Evolutionary conservation across 2,797 vertebrate species (phyloP).

Genomic region (Catamblyrhynchus diadema): DNA sequence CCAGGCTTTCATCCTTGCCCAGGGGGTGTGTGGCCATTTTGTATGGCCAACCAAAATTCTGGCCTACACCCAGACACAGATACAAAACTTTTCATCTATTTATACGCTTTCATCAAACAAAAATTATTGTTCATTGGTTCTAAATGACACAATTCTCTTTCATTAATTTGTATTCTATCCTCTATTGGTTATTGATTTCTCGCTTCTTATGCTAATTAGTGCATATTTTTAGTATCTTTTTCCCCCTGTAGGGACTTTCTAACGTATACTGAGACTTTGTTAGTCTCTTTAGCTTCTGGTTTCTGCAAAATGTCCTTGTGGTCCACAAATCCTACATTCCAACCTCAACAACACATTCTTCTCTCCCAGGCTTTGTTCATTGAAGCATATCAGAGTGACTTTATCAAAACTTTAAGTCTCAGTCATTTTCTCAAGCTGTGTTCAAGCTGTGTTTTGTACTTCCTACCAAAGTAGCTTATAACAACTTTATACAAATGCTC

Average conservation of each 20-base stretch:
- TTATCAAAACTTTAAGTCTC: not conserved
- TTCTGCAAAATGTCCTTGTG: not conserved
- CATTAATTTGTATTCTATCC: not conserved
- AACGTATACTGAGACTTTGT: not conserved
- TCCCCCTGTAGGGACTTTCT: not conserved
- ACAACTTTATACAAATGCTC: not conserved
- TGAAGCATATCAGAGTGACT: not conserved
- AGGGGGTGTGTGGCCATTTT: not conserved
- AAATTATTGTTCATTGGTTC: not conserved
- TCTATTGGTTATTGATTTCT: not conserved
- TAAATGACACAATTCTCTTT: not conserved
- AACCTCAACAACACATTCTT: not conserved
- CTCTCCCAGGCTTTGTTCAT: not conserved
- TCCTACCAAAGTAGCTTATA: not conserved
- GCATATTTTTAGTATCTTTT: not conserved
- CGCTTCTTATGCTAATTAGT: not conserved
- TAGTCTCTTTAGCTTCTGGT: not conserved
- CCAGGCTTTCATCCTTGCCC: not conserved
- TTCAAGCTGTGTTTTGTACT: not conserved
- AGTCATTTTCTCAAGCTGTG: not conserved
- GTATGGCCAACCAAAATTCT: not conserved
- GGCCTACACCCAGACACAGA: not conserved
- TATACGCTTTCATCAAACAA: not conserved
- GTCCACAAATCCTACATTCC: not conserved
- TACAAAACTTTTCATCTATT: not conserved